Evolutionary conservation across 2,113 vertebrate genomes (phyloP), one percentile per base, ranked within the genome.

Genomic region (Nibea albiflora): DNA sequence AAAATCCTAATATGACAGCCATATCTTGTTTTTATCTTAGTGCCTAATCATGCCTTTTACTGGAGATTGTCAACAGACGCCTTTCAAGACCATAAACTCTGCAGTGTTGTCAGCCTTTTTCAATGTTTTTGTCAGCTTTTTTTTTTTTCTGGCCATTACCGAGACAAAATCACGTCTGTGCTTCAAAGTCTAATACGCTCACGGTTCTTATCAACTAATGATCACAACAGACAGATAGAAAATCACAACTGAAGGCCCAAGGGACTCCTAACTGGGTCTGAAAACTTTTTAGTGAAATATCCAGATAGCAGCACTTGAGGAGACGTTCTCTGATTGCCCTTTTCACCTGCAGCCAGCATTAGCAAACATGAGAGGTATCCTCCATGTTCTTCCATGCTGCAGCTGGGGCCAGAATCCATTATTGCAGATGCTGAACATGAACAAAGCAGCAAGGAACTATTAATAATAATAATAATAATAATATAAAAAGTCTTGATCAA

Each of bases 291-390:
- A 71, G 56, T 16, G 14, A 78, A 62, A 46, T 61, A 50, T 74
- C 20, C 61, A 80, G 77, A 78, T 44, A 60, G 67, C 28, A 67
- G 72, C 63, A 69, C 66, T 61, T 61, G 9, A 49, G 58, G 2
- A 77, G 26, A 61, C 35, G 54, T 42, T 42, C 57, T 70, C 42
- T 10, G 4, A 78, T 39, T 73, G 64, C 54, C 16, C 22, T 68
- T 80, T 88, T 81, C 78, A 80, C 80, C 86, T 74, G 79, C 73
- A 81, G 81, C 42, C 56, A 74, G 44, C 56, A 76, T 81, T 66
- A 84, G 74, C 57, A 85, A 81, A 85, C 84, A 86, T 81, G 73
- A 85, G 57, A 16, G 31, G 73, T 53, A 46, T 47, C 28, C 68
- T 39, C 14, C 66, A 76, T 75, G 67, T 63, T 67, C 75, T 28